These are phyloP conservation scores for Ecliptopera silaceata DNA, from an alignment of 2,888 invertebrate genomes.

Conservation along the genomic window DNA sequence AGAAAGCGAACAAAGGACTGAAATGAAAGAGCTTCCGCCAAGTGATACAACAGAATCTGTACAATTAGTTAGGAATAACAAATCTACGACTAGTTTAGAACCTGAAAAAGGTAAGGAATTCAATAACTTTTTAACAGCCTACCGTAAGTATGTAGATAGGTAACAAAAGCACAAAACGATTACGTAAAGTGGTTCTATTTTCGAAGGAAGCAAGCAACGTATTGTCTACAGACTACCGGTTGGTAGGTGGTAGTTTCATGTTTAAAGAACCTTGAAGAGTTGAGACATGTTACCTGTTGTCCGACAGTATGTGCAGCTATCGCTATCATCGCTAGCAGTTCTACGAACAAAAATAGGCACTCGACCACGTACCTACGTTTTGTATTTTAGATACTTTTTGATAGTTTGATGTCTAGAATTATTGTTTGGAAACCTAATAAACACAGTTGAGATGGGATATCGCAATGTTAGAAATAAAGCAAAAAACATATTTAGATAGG, in stretches of 20 bases:
- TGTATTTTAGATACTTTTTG: no score
- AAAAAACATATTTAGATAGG: no score
- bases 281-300: constrained; percentile 34
- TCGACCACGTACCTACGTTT: no score
- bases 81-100: constrained; percentile 50
- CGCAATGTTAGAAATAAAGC: no score
- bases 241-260: constrained; percentile 35
- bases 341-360: no score
- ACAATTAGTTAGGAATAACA: constrained; percentile 66
- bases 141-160: neutral
- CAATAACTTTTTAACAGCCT: neutral
- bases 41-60: constrained; percentile 66
- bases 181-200: constrained; percentile 20
- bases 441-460: no score
- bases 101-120: constrained; percentile 50
- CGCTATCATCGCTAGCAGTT: neutral
- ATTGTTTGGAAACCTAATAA: no score
- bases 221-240: constrained; percentile 27
- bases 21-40: constrained; percentile 64
- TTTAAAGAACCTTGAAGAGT: constrained; percentile 37
- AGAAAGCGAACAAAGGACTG: constrained; percentile 45
- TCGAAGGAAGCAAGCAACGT: constrained; percentile 18
- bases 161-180: neutral
- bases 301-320: constrained; percentile 20
- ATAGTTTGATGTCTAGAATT: no score